Percentiles rank a stretch among this genome's conserved stretches.
Evolutionary conservation across 1,140 invertebrate species (phyloP).

Genomic region (Cotesia chilonis): DNA sequence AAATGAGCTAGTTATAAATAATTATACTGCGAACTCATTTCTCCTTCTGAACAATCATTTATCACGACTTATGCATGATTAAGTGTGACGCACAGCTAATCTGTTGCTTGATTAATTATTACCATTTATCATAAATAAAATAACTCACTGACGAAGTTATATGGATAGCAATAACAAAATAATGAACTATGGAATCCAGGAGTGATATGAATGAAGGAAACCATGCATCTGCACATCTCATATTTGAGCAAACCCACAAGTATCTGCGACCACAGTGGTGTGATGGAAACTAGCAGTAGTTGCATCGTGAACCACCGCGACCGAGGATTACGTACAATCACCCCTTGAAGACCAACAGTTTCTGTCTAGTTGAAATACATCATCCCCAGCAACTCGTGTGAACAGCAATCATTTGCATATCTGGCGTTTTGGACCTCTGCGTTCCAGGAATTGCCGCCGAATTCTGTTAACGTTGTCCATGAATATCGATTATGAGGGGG

Average conservation of each 20-base stretch:
- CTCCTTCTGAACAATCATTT: too few relatives aligned
- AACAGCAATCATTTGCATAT: slow-evolving; percentile 55
- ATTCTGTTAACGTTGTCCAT: slow-evolving; percentile 52
- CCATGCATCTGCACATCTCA: not conserved
- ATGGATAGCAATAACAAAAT: too few relatives aligned
- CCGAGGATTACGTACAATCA: slow-evolving; percentile 42
- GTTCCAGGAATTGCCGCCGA: slow-evolving; percentile 51
- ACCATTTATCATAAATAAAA: too few relatives aligned
- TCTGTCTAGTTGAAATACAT: slow-evolving; percentile 35
- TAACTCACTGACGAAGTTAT: too few relatives aligned
- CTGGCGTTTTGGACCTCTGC: slow-evolving; percentile 43
- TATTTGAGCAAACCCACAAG: slow-evolving; percentile 19
- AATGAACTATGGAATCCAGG: not conserved
- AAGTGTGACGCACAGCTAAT: too few relatives aligned
- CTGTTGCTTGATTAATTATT: too few relatives aligned
- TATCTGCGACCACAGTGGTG: slow-evolving; percentile 40
- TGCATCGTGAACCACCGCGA: slow-evolving; percentile 7
- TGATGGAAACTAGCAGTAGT: slow-evolving; percentile 16
- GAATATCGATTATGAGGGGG: slow-evolving; percentile 42
- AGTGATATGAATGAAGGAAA: not conserved
- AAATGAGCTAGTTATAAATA: too few relatives aligned
- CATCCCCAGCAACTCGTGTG: slow-evolving; percentile 11
- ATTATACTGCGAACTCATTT: too few relatives aligned
- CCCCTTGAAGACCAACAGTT: slow-evolving; percentile 43
- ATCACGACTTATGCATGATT: too few relatives aligned